These are phyloP conservation scores for Drosophila conformis DNA, from an alignment of 2,888 invertebrate species.

Conservation along the genomic window DNA sequence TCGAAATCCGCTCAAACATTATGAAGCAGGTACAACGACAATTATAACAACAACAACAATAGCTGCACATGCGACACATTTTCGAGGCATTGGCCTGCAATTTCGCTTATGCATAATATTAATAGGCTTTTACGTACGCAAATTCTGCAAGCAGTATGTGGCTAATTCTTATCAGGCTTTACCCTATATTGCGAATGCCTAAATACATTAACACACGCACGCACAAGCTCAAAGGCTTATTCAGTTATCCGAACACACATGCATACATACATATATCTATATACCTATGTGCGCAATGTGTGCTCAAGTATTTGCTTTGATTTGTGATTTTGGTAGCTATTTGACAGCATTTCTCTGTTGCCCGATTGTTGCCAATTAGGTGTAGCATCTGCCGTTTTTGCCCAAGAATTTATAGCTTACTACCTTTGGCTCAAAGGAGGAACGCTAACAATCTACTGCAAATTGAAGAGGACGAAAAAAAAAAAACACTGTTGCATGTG, in stretches of 20 bases:
- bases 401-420: neutral
- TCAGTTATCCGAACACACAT: conserved; percentile 3
- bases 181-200: conserved; percentile 63
- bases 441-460: conserved; percentile 3
- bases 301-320: conserved; percentile 8
- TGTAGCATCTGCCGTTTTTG: conserved; percentile 8
- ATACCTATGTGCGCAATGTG: neutral
- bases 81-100: conserved; percentile 53
- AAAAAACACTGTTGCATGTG: conserved; percentile 13
- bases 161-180: conserved; percentile 31
- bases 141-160: conserved; percentile 28
- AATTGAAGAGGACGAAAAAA: conserved; percentile 8
- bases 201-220: conserved; percentile 27
- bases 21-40: conserved; percentile 21
- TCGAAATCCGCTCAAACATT: conserved; percentile 40
- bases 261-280: neutral
- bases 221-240: conserved; percentile 6
- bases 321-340: conserved; percentile 11
- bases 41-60: conserved; percentile 12
- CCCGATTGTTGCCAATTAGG: conserved; percentile 11
- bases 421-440: neutral
- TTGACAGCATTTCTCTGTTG: neutral
- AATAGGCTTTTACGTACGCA: conserved; percentile 60
- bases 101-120: conserved; percentile 70
- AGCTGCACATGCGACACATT: conserved; percentile 51